These are phyloP conservation scores for Pseudorhiza aurosa DNA, from an alignment of 30 jellyfish, hydroid and myxozoan genomes.

Conservation along the genomic window DNA sequence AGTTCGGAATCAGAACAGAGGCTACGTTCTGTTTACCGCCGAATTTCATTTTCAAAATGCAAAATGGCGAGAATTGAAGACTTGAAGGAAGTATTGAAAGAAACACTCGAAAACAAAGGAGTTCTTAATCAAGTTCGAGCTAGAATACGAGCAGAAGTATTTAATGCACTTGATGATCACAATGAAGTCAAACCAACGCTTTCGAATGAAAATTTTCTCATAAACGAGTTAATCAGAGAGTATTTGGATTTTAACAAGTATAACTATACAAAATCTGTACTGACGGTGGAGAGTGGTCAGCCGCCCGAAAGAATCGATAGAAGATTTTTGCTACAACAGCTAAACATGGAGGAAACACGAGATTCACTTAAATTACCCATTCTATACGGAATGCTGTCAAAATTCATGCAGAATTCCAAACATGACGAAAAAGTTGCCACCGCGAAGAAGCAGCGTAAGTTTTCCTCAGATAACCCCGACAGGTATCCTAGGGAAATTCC, in stretches of 20 bases:
- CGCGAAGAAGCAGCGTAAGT: background rate
- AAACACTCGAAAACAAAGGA: constrained; percentile 92
- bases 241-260: constrained; percentile 87
- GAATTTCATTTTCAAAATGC: background rate
- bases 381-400: constrained; percentile 77
- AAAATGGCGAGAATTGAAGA: constrained; percentile 89
- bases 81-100: constrained; percentile 83
- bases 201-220: constrained; percentile 86
- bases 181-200: constrained; percentile 83
- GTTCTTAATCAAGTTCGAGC: constrained; percentile 91
- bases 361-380: constrained; percentile 59
- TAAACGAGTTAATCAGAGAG: constrained; percentile 90
- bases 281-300: constrained; percentile 87
- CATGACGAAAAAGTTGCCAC: background rate
- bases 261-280: constrained; percentile 83
- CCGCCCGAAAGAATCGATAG: constrained; percentile 84
- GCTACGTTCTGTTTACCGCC: background rate
- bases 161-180: constrained; percentile 91
- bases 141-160: constrained; percentile 97
- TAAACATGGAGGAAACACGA: constrained; percentile 52
- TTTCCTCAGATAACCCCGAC: background rate
- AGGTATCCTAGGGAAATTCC: background rate
- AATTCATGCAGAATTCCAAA: constrained; percentile 46
- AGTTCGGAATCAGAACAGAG: background rate
- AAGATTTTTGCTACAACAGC: constrained; percentile 72